Conservation (phyloP, 2,797 vertebrate genomes). For the Etheostoma nigrum region DNA sequence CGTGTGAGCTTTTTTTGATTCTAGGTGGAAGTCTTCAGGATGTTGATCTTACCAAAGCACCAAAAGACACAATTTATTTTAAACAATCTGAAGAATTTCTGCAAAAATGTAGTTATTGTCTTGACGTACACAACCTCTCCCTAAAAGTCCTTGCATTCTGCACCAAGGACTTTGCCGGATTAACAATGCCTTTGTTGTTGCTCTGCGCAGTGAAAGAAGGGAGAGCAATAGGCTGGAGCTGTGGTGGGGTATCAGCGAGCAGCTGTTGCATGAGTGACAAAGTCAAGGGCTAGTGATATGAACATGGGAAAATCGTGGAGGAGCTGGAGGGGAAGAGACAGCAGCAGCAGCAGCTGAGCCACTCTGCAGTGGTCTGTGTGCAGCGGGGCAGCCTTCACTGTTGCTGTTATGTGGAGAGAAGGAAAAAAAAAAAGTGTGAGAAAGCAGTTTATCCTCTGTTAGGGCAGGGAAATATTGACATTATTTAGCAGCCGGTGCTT, state of each 20-base stretch:
- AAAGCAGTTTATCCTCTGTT: constrained; percentile 52
- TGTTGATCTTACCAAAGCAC: constrained; percentile 75
- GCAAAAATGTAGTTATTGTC: constrained; percentile 63
- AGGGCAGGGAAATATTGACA: constrained; percentile 50
- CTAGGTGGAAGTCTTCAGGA: constrained; percentile 80
- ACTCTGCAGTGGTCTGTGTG: constrained; percentile 54
- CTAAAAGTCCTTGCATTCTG: constrained; percentile 81
- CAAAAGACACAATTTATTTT: constrained; percentile 74
- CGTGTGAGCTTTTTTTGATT: constrained; percentile 68
- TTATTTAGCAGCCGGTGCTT: constrained; percentile 49
- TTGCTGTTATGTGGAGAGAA: constrained; percentile 22
- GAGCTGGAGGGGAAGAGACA: constrained; percentile 82
- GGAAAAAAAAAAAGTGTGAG: constrained; percentile 55
- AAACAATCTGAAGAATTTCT: constrained; percentile 57
- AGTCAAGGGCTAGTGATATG: constrained; percentile 88
- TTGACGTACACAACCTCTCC: constrained; percentile 68
- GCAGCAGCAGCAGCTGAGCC: constrained; percentile 84
- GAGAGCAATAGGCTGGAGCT: constrained; percentile 74
- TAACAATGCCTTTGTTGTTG: constrained; percentile 87
- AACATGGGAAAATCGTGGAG: constrained; percentile 89
- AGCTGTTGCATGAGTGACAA: constrained; percentile 93
- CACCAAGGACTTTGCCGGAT: constrained; percentile 77
- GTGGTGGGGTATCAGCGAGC: constrained; percentile 89
- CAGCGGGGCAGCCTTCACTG: constrained; percentile 40
- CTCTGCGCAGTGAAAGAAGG: constrained; percentile 76